Evolutionary conservation across 2,888 invertebrate genomes (phyloP).

Genomic region (Drosophila paucipuncta): DNA sequence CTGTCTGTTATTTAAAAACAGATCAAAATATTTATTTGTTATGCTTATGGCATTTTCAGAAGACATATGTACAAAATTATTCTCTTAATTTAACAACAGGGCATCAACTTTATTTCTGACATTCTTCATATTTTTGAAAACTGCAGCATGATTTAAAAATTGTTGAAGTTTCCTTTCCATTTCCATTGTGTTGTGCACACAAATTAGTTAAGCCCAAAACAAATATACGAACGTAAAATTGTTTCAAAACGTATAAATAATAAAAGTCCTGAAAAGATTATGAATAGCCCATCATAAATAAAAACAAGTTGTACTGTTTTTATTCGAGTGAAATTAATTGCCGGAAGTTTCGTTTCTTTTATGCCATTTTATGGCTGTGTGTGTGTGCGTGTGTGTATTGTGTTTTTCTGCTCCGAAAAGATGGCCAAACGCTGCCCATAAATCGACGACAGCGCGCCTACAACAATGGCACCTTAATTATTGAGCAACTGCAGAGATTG

Average conservation of each 20-base stretch:
- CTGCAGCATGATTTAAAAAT: neutral
- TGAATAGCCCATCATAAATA: conserved; percentile 57
- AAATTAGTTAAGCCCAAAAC: neutral
- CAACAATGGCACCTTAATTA: conserved; percentile 93
- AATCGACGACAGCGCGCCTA: conserved; percentile 95
- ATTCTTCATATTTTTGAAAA: neutral
- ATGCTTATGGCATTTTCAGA: neutral
- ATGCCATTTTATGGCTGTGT: neutral
- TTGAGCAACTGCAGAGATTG: conserved; percentile 93
- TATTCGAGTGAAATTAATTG: conserved; percentile 72
- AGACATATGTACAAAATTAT: neutral
- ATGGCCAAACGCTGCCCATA: conserved; percentile 93
- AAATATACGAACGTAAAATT: neutral
- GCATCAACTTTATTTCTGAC: neutral
- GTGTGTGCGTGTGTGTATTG: no score
- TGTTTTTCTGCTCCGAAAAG: conserved; percentile 85
- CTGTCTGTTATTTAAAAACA: neutral
- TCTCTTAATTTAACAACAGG: neutral
- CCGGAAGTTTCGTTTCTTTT: conserved; percentile 40
- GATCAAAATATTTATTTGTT: neutral
- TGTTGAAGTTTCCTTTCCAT: neutral
- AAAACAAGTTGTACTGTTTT: conserved; percentile 57
- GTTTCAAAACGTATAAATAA: conserved; percentile 16
- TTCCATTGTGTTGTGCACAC: neutral
- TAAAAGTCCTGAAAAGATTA: conserved; percentile 6